Evolutionary conservation across 1,140 invertebrate genomes (phyloP).

Genomic region (Ctenoplectra terminalis): DNA sequence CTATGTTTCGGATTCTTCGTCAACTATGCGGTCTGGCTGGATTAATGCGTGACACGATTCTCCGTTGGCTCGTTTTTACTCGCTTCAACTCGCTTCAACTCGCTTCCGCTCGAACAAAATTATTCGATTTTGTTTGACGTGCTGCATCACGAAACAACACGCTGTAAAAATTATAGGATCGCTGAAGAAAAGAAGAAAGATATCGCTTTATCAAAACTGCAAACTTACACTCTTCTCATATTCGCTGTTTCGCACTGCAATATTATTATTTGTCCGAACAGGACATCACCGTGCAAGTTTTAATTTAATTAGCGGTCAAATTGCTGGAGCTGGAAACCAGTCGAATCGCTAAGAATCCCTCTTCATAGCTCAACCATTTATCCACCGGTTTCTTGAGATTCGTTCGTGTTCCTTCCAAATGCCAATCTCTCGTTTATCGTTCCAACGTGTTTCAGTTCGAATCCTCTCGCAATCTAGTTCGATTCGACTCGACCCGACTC

Average conservation of each 20-base stretch:
- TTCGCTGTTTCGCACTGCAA: not conserved
- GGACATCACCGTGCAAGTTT: constrained; percentile 23
- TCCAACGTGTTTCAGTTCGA: not conserved
- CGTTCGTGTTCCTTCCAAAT: not conserved
- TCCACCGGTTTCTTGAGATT: not conserved
- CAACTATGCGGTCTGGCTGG: not conserved
- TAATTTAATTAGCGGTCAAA: too few relatives aligned
- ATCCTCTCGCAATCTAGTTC: not conserved
- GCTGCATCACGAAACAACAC: too few relatives aligned
- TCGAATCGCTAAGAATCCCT: not conserved
- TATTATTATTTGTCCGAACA: not conserved
- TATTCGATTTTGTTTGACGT: not conserved
- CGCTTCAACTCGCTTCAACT: too few relatives aligned
- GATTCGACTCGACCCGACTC: not conserved
- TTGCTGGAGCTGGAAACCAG: not conserved
- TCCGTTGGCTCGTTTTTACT: not conserved
- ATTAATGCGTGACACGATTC: not conserved
- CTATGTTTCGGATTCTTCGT: not conserved
- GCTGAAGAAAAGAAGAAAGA: not conserved
- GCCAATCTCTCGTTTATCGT: not conserved
- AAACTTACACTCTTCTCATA: constrained; percentile 38
- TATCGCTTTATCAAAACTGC: not conserved
- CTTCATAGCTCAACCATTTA: constrained; percentile 9
- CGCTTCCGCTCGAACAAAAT: not conserved
- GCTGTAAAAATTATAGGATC: not conserved